Evolutionary conservation across 92 coral and sea anemone species (phyloP).

Genomic region (Porites lobata): DNA sequence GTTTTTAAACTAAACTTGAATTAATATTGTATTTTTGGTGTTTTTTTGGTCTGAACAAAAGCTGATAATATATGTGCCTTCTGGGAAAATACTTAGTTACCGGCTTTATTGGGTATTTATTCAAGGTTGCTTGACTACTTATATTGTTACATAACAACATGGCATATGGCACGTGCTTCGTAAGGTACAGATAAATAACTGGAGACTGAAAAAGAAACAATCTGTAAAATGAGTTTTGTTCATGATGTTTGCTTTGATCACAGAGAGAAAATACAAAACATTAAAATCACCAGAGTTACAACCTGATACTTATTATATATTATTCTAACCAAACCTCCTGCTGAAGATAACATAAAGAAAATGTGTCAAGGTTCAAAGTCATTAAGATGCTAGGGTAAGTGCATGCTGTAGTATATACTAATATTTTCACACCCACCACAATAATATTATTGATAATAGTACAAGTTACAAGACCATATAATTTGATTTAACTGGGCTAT

Average conservation of each 20-base stretch:
- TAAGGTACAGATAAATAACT: too few species aligned
- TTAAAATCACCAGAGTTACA: not conserved
- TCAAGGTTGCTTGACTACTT: too few species aligned
- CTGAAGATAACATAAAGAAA: not conserved
- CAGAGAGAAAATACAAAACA: not conserved
- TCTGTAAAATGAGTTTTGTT: not conserved
- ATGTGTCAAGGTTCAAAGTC: conserved; percentile 32
- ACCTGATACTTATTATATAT: not conserved
- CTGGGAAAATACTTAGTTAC: too few species aligned
- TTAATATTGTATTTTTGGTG: too few species aligned
- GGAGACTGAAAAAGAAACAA: not conserved
- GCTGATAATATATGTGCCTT: too few species aligned
- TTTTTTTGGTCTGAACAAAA: too few species aligned
- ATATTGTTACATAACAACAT: too few species aligned
- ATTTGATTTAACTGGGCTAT: not conserved
- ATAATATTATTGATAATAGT: not conserved
- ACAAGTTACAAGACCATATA: not conserved
- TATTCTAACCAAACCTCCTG: not conserved
- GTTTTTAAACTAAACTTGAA: too few species aligned
- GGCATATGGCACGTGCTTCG: too few species aligned
- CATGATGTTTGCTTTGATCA: not conserved
- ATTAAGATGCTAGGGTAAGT: conserved; percentile 1
- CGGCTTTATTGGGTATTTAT: too few species aligned
- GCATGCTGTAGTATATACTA: conserved; percentile 7
- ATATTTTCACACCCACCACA: conserved; percentile 10